These are phyloP conservation scores for Metopia argyrocephala DNA, from an alignment of 2,888 invertebrate species.

Conservation along the genomic window DNA sequence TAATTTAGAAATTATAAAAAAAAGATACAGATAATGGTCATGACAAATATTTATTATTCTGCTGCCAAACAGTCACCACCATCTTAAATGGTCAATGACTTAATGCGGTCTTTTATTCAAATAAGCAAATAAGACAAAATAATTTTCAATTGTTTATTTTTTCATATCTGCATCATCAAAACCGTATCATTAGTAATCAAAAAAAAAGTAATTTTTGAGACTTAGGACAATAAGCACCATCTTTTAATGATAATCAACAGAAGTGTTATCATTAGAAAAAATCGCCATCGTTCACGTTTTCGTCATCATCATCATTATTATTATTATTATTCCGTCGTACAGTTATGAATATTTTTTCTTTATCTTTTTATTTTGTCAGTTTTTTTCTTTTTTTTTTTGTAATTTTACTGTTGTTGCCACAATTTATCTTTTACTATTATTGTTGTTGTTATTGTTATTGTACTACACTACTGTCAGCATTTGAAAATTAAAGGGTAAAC, in stretches of 20 bases:
- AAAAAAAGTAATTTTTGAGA: slow-evolving; percentile 37
- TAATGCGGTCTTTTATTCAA: not conserved
- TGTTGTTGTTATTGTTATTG: slow-evolving; percentile 13
- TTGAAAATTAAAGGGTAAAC: too few relatives aligned
- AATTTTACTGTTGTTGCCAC: too few relatives aligned
- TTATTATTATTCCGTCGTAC: slow-evolving; percentile 32
- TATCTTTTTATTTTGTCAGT: too few relatives aligned
- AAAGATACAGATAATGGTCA: too few relatives aligned
- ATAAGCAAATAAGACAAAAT: not conserved
- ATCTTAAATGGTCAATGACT: slow-evolving; percentile 53
- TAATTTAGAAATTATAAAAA: not conserved
- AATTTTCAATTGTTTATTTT: not conserved
- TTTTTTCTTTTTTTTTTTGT: too few relatives aligned
- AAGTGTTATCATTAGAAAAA: slow-evolving; percentile 33
- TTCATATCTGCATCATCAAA: slow-evolving; percentile 32
- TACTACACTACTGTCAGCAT: too few relatives aligned
- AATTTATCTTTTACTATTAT: slow-evolving; percentile 16
- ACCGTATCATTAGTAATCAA: slow-evolving; percentile 38
- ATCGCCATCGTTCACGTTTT: slow-evolving; percentile 29
- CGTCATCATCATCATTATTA: slow-evolving; percentile 21
- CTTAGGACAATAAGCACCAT: slow-evolving; percentile 24
- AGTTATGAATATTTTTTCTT: too few relatives aligned
- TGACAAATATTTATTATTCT: not conserved
- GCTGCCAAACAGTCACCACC: not conserved
- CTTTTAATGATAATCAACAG: too few relatives aligned